Percentiles rank a stretch among this genome's conserved stretches.
Conservation (phyloP, 2,888 invertebrate species). For the Cybosia mesomella region DNA sequence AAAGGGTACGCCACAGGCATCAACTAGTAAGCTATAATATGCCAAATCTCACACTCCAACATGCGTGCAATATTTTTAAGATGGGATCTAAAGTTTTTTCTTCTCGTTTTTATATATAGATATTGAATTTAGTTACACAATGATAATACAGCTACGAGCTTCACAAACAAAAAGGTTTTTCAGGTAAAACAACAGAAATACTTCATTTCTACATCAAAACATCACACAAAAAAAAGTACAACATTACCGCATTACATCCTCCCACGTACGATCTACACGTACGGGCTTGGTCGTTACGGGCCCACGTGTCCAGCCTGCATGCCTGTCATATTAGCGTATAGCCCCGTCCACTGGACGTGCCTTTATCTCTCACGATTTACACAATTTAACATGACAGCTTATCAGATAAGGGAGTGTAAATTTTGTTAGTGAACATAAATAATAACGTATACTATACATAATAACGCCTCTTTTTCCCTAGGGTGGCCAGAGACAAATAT, state of each 20-base stretch:
- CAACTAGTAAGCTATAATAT: too few relatives aligned
- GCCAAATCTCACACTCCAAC: too few relatives aligned
- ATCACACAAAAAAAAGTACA: constrained; percentile 27
- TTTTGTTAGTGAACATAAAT: not conserved
- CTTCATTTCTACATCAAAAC: constrained; percentile 8
- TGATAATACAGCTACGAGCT: not conserved
- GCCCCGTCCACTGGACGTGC: constrained; percentile 41
- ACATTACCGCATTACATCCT: constrained; percentile 36
- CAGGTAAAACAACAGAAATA: not conserved
- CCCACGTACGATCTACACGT: constrained; percentile 42
- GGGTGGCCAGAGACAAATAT: too few relatives aligned
- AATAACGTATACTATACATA: not conserved
- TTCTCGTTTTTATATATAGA: too few relatives aligned
- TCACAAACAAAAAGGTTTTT: not conserved
- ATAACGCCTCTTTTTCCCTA: too few relatives aligned
- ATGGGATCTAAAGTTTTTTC: too few relatives aligned
- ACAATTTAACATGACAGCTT: constrained; percentile 15
- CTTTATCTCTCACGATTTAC: constrained; percentile 35
- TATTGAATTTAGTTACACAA: not conserved
- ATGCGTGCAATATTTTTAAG: too few relatives aligned
- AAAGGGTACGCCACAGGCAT: too few relatives aligned
- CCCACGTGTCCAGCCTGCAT: constrained; percentile 49
- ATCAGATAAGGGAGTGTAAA: constrained; percentile 3
- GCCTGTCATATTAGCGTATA: constrained; percentile 47
- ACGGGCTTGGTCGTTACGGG: constrained; percentile 45